Evolutionary conservation across 2,113 vertebrate genomes (phyloP).

Genomic region (Miniopterus natalensis): DNA sequence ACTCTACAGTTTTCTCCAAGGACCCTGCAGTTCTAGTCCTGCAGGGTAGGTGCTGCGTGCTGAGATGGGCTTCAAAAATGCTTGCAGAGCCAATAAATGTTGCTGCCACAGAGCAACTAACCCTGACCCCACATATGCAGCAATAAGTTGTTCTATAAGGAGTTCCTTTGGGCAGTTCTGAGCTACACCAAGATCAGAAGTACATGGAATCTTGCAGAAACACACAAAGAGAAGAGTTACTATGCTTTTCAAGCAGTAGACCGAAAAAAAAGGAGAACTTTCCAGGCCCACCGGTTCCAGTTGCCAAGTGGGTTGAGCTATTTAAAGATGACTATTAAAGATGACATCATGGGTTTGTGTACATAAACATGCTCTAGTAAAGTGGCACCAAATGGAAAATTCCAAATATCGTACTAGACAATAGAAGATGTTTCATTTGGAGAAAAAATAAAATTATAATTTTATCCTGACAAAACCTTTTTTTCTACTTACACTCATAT

Average conservation of each 20-base stretch:
- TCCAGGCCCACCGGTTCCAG: background rate
- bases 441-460: slow-evolving; percentile 25
- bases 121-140: background rate
- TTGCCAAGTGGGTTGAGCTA: background rate
- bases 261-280: background rate
- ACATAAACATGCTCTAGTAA: background rate
- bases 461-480: background rate
- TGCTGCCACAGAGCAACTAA: background rate
- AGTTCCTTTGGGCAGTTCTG: background rate
- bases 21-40: background rate
- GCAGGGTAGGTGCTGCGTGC: background rate
- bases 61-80: background rate
- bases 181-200: background rate
- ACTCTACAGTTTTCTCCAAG: background rate
- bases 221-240: background rate
- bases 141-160: background rate
- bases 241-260: background rate
- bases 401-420: background rate
- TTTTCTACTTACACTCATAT: background rate
- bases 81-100: background rate
- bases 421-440: slow-evolving; percentile 2
- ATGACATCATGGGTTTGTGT: background rate
- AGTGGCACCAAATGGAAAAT: background rate
- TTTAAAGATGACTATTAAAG: background rate
- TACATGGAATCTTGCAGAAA: background rate